Base-by-base conservation (phyloP, 2,797 vertebrate genomes). In the Periparus ater region DNA sequence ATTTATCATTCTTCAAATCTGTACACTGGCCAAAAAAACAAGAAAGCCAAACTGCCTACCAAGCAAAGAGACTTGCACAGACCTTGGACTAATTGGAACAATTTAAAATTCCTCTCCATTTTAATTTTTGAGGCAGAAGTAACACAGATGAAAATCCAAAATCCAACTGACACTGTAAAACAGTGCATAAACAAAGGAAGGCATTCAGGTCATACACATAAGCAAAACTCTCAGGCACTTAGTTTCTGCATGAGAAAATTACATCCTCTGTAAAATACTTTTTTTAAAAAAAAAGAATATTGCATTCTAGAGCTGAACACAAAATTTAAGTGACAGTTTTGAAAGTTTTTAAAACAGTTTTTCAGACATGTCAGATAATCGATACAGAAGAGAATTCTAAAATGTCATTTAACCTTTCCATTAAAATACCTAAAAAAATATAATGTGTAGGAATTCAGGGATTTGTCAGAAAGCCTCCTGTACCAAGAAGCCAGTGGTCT, bases 21-120 rank as follows among this genome's bases (percentile, higher is more conserved):
- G 61, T 38, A 84, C 14, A 8, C 9, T 51, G 45, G 51, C 16
- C 21, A 68, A 54, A 76, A 85, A 85, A 63, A 7, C 53, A 75
- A 6, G 22, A 23, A 84, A 75, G 40, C 15, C 23, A 89, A 84
- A 61, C 54, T 85, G 75, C 51, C 85, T 78, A 58, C 30, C 20
- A 58, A 68, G 55, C 68, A 82, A 9, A 58, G 30, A 71, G 60
- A 73, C 3, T 36, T 63, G 61, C 72, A 84, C 47, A 95, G 79
- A 63, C 38, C 32, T 74, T 76, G 50, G 66, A 45, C 93, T 97
- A 96, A 98, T 77, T 92, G 79, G 85, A 95, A 94, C 63, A 83
- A 81, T 72, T 95, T 93, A 91, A 94, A 71, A 91, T 79, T 88
- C 70, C 26, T 81, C 62, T 81, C 40, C 34, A 47, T 26, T 79